phyloP scores from a whole-genome alignment of 1,140 invertebrate genomes.

The Bombus balteatus region DNA sequence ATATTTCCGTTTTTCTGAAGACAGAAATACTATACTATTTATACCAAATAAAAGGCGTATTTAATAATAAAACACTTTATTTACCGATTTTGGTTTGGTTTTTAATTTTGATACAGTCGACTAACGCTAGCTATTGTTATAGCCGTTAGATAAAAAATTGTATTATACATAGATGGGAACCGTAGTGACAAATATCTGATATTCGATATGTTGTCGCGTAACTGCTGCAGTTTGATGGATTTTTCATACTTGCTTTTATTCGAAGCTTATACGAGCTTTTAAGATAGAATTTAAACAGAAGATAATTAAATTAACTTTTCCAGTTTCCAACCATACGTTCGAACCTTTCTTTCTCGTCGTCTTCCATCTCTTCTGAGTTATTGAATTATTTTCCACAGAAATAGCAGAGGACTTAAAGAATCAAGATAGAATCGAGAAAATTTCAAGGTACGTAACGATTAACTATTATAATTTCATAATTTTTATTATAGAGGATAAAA shows the following conservation, averaged over 20 bases:
- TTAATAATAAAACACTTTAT: not conserved
- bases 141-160: not conserved
- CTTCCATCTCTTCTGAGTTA: not conserved
- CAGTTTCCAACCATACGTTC: not conserved
- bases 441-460: not conserved
- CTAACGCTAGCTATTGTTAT: not conserved
- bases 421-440: not conserved
- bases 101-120: not conserved
- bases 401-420: too few species aligned
- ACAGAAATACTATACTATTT: not conserved
- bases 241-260: not conserved
- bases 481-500: too few species aligned
- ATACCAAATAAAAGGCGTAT: not conserved
- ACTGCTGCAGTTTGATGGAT: not conserved
- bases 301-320: not conserved
- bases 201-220: not conserved
- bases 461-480: too few species aligned
- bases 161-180: not conserved
- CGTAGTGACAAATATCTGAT: slow-evolving; percentile 21
- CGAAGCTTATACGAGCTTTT: not conserved
- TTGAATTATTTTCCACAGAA: not conserved
- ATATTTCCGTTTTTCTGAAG: too few species aligned
- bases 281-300: not conserved
- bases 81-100: not conserved
- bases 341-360: not conserved